Conservation (phyloP, 2,797 vertebrate species). For the Xyrichtys novacula region DNA sequence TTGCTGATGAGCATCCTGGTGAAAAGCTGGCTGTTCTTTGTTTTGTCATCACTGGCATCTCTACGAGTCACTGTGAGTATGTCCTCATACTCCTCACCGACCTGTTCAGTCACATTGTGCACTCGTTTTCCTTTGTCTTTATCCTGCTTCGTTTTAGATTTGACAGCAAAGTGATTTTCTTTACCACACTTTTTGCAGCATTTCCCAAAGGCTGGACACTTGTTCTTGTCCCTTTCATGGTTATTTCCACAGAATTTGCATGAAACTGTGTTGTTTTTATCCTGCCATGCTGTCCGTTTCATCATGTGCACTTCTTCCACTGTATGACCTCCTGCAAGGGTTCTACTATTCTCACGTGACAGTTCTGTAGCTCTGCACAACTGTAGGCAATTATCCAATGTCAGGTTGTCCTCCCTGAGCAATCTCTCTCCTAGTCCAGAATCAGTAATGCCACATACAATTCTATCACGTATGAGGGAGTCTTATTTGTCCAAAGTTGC, state of each 20-base stretch:
- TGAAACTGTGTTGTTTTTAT: neutral
- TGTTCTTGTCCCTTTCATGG: conserved; percentile 1
- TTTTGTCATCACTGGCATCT: neutral
- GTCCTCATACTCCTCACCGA: conserved; percentile 22
- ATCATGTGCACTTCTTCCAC: conserved; percentile 30
- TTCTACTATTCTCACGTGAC: too few relatives aligned
- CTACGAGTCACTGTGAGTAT: conserved; percentile 12
- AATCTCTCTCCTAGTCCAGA: too few relatives aligned
- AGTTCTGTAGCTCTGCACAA: too few relatives aligned
- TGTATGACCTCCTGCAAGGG: too few relatives aligned
- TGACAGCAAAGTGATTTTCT: neutral
- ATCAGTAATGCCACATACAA: too few relatives aligned
- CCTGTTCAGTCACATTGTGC: conserved; percentile 20
- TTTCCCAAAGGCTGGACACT: conserved; percentile 2
- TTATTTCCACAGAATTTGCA: conserved; percentile 1
- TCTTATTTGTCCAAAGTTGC: too few relatives aligned
- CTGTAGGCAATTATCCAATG: too few relatives aligned
- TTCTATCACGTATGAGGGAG: too few relatives aligned
- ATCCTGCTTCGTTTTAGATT: neutral
- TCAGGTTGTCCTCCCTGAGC: too few relatives aligned
- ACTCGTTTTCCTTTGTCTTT: neutral
- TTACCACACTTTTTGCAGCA: conserved; percentile 8
- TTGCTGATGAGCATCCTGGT: conserved; percentile 28
- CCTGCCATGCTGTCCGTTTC: neutral
- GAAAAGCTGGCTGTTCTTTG: conserved; percentile 11